phyloP scores from a whole-genome alignment of 1,140 invertebrate genomes.

The Plectus sambesii region DNA sequence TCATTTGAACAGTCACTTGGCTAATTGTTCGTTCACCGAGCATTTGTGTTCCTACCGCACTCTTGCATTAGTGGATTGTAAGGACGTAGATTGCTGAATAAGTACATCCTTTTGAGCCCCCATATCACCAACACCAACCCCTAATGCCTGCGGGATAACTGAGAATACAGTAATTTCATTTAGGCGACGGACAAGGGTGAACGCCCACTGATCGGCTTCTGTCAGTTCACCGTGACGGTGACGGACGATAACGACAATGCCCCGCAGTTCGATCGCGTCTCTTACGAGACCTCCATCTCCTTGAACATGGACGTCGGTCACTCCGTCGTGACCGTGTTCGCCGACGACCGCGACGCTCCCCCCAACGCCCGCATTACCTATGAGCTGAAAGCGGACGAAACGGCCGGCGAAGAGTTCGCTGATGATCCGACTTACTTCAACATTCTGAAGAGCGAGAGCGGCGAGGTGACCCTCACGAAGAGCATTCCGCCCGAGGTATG shows the following conservation, averaged over 20 bases:
- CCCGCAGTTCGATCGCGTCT: conserved; percentile 33
- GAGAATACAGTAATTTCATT: conserved; percentile 3
- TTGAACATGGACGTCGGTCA: conserved; percentile 18
- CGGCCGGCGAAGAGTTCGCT: conserved; percentile 26
- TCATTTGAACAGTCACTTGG: too few species aligned
- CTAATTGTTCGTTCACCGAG: too few species aligned
- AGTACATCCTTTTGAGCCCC: too few species aligned
- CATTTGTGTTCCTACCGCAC: too few species aligned
- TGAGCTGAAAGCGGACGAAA: conserved; percentile 25
- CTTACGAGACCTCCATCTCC: conserved; percentile 38
- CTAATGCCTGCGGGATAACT: too few species aligned
- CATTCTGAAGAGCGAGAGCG: conserved; percentile 21
- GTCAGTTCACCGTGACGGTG: conserved; percentile 40
- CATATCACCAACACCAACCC: too few species aligned
- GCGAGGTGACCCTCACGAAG: conserved; percentile 30
- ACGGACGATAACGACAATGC: conserved; percentile 39
- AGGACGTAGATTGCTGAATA: too few species aligned
- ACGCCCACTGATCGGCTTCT: conserved; percentile 41
- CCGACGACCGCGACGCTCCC: conserved; percentile 34
- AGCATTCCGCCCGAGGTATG: conserved; percentile 19
- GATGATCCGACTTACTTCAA: conserved; percentile 29
- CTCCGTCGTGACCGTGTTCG: conserved; percentile 35
- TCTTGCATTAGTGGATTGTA: too few species aligned
- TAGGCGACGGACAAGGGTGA: conserved; percentile 40
- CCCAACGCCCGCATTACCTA: conserved; percentile 38